Conservation (phyloP, 2,113 vertebrate species). For the Empidonax alnorum region DNA sequence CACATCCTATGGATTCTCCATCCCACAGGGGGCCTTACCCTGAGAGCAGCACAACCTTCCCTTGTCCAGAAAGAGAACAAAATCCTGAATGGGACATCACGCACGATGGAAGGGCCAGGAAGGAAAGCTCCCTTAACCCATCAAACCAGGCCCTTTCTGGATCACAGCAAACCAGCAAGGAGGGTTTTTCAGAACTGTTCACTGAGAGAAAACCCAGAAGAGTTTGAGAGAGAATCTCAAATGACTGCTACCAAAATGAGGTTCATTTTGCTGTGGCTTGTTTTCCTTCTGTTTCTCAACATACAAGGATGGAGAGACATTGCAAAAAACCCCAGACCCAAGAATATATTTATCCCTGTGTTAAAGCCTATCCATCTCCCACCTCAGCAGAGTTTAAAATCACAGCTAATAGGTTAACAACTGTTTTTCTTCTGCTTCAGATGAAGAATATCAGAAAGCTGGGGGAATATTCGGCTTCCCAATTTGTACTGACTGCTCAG, state of each 20-base stretch:
- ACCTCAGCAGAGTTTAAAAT: constrained; percentile 81
- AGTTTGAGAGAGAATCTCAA: constrained; percentile 19
- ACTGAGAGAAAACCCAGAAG: background rate
- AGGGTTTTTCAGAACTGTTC: background rate
- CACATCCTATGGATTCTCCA: background rate
- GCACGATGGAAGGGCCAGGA: background rate
- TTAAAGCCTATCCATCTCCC: constrained; percentile 75
- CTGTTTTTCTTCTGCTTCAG: constrained; percentile 87
- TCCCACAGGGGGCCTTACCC: background rate
- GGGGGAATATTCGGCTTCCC: constrained; percentile 84
- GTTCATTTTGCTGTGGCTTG: background rate
- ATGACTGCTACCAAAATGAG: constrained; percentile 41
- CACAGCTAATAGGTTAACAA: constrained; percentile 88
- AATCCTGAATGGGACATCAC: background rate
- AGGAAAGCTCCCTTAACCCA: background rate
- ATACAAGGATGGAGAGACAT: constrained; percentile 47
- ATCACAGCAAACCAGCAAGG: constrained; percentile 14
- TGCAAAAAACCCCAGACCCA: constrained; percentile 70
- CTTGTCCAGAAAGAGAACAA: background rate
- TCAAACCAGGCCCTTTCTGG: background rate
- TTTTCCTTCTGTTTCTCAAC: background rate
- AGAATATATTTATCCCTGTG: constrained; percentile 70
- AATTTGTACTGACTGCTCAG: constrained; percentile 86
- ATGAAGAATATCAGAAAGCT: constrained; percentile 86
- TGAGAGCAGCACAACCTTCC: background rate